Conservation (phyloP, 1,140 invertebrate genomes). For the Zophobas morio region DNA sequence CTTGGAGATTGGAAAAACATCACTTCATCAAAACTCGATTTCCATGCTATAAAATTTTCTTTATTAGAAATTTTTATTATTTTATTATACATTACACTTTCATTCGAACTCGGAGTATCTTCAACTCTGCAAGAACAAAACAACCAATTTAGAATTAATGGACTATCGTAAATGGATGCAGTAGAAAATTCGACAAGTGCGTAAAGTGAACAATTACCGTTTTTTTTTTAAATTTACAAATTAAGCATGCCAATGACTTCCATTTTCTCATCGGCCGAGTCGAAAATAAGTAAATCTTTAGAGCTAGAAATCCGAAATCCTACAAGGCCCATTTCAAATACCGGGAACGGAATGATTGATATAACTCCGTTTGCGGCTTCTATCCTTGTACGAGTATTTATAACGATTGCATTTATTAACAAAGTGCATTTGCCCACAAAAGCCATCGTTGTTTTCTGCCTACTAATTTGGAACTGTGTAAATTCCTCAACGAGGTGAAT, state of each 20-base stretch:
- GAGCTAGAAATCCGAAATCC: conserved; percentile 4
- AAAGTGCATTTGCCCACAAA: not conserved
- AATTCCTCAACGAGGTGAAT: no score
- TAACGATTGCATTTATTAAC: not conserved
- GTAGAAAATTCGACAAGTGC: not conserved
- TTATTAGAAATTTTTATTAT: conserved; percentile 24
- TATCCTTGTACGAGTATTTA: not conserved
- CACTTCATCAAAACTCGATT: conserved; percentile 27
- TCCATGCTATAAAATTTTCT: conserved; percentile 20
- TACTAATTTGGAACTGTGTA: not conserved
- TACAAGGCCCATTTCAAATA: not conserved
- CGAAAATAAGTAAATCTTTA: conserved; percentile 1
- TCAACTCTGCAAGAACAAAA: conserved; percentile 24
- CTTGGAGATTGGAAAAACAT: conserved; percentile 29
- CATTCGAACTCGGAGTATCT: conserved; percentile 4
- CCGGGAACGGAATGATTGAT: not conserved
- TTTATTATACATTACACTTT: conserved; percentile 12
- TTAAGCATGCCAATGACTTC: conserved; percentile 3
- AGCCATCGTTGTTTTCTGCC: conserved; percentile 3
- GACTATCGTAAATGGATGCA: not conserved
- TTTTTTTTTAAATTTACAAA: conserved; percentile 11
- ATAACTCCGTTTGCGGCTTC: not conserved
- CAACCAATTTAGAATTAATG: not conserved
- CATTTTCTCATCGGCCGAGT: conserved; percentile 7
- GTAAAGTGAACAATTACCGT: conserved; percentile 18